Evolutionary conservation across 2,888 invertebrate species (phyloP).

Genomic region (Tribolium freemani): DNA sequence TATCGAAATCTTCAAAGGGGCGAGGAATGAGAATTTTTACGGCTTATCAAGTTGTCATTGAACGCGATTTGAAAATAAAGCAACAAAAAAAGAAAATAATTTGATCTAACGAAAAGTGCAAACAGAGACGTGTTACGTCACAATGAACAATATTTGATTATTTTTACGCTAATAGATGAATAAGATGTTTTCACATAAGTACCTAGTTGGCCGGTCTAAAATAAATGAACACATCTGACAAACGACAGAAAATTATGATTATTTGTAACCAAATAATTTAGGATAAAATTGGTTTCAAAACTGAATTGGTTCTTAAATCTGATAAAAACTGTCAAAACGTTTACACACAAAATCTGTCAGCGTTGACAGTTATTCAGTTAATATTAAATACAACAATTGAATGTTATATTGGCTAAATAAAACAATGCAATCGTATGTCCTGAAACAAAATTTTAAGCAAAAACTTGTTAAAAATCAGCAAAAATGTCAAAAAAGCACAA

Average conservation of each 20-base stretch:
- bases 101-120: background rate
- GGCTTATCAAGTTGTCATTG: too few species aligned
- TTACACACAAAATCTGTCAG: too few species aligned
- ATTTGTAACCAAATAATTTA: too few species aligned
- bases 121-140: background rate
- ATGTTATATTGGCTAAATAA: too few species aligned
- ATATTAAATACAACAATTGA: too few species aligned
- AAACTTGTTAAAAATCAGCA: background rate
- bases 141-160: conserved; percentile 12
- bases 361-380: too few species aligned
- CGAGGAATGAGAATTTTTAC: background rate
- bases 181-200: conserved; percentile 10
- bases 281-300: too few species aligned
- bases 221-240: background rate
- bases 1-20: conserved; percentile 9
- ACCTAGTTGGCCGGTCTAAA: background rate
- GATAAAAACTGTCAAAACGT: too few species aligned
- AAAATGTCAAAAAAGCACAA: background rate
- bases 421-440: too few species aligned
- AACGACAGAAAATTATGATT: too few species aligned
- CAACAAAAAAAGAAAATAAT: background rate
- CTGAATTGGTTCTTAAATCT: too few species aligned
- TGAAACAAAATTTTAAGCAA: background rate
- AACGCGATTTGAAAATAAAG: too few species aligned
- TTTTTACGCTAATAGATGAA: conserved; percentile 14